Base-by-base conservation (phyloP, 2,797 vertebrate genomes). In the Adelosebastes latens region DNA sequence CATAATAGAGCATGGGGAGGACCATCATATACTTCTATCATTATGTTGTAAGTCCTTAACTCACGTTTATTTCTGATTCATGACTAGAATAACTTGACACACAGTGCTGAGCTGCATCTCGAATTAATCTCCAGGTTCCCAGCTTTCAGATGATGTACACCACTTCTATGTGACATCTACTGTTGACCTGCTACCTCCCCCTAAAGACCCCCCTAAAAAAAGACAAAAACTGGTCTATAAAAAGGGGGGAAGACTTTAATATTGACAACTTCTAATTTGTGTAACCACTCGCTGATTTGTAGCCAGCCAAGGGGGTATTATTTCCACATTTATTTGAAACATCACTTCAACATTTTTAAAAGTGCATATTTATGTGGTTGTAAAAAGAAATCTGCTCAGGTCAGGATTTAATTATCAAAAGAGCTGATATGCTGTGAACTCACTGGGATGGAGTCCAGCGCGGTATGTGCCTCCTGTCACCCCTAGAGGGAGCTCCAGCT, bases 401-500 rank as follows among this genome's bases (percentile, higher is more conserved):
- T 84, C 69, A 71, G 53, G 61, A 73, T 83, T 39, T 12, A 34
- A 71, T 86, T 80, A 64, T n/a, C 36, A 29, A 27, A 58, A 34
- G 18, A 65, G 79, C 58, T 31, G 74, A 72, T 29, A 59, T 24
- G 2, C 39, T 36, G 73, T 63, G 49, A 65, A 24, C 34, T 69
- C 58, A 60, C 58, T 59, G 71, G 18, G 70, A 64, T n/a, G 42
- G n/a, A 75, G 68, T 61, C 56, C 53, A 71, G 64, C 6, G 5
- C 20, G 58, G 29, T 6, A 2, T 25, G 8, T 18, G 2, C 31
- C 39, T 10, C 11, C 25, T 83, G 11, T 27, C 12, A 14, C 91
- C 92, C 29, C 78, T 91, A 93, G 92, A 92, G 91, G 93, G 93
- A 67, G 89, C 92, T 93, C 84, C 25, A n/a, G 56, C 82, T 84